These are phyloP conservation scores for Linurgus olivaceus DNA, from an alignment of 2,797 vertebrate species.

Conservation along the genomic window DNA sequence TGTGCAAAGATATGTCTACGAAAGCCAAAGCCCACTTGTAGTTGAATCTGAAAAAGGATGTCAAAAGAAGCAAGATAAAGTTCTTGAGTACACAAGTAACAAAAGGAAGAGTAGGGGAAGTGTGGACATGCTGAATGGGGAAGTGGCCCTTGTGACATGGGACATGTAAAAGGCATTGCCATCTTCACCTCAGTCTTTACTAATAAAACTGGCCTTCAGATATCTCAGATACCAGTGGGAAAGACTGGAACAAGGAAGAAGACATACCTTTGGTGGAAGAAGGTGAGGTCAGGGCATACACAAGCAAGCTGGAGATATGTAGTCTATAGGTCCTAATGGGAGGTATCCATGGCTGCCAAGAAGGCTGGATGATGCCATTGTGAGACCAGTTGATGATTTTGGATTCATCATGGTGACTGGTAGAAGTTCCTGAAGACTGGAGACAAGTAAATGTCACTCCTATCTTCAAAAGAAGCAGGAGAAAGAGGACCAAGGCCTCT, in stretches of 20 bases:
- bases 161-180: neutral
- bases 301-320: neutral
- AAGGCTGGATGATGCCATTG: neutral
- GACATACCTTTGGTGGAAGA: neutral
- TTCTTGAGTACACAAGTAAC: neutral
- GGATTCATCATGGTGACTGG: neutral
- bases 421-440: neutral
- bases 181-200: neutral
- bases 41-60: neutral
- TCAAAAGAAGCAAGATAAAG: neutral
- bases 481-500: neutral
- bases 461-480: neutral
- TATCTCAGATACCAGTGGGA: neutral
- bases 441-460: neutral
- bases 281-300: neutral
- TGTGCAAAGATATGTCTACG: neutral
- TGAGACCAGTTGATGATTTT: neutral
- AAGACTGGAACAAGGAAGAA: neutral
- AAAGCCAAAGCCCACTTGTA: neutral
- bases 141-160: neutral
- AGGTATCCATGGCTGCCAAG: neutral
- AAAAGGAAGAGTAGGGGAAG: neutral
- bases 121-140: neutral
- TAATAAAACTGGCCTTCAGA: neutral
- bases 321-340: neutral